These are phyloP conservation scores for Melangyna quadrimaculata DNA, from an alignment of 2,888 invertebrate species.

Conservation along the genomic window DNA sequence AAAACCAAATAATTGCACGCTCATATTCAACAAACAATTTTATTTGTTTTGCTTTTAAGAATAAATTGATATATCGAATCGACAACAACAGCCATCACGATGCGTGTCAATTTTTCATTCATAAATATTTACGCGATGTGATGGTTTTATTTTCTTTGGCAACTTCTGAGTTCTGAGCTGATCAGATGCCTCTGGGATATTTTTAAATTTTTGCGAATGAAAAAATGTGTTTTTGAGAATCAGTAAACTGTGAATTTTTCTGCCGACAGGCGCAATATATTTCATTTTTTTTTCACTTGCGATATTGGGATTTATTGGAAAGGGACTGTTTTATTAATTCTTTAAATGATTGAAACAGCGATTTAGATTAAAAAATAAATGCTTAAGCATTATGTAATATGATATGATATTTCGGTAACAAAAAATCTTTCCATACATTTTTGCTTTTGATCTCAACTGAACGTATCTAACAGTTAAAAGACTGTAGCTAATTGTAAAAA, in stretches of 20 bases:
- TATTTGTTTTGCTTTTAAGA: neutral
- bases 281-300: neutral
- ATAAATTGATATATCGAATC: neutral
- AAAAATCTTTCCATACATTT: too few species aligned
- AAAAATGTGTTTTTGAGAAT: neutral
- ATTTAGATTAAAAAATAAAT: too few species aligned
- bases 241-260: neutral
- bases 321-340: neutral
- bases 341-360: too few species aligned
- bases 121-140: slow-evolving; percentile 3
- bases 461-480: too few species aligned
- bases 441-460: too few species aligned
- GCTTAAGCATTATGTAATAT: too few species aligned
- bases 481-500: too few species aligned
- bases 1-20: neutral
- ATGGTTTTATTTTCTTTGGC: neutral
- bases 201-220: neutral
- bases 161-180: neutral
- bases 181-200: neutral
- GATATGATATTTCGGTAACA: too few species aligned
- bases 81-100: neutral
- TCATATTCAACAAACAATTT: neutral
- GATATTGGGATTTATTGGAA: neutral
- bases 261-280: neutral
- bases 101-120: slow-evolving; percentile 8